Evolutionary conservation across 2,113 vertebrate genomes (phyloP).

Genomic region (Tychaedon coryphoeus): DNA sequence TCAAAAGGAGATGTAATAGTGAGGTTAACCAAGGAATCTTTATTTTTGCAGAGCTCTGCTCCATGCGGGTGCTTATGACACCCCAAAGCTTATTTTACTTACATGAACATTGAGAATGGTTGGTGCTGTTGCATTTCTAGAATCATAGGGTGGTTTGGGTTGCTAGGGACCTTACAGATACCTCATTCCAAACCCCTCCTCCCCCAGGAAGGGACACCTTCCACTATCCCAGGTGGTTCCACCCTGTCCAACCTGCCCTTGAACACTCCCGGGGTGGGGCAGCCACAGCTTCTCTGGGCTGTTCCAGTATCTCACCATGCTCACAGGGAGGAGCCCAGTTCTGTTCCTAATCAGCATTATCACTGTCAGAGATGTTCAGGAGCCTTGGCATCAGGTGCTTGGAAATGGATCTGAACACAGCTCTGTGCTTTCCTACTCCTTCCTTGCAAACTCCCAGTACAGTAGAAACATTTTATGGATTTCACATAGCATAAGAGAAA

Average conservation of each 20-base stretch:
- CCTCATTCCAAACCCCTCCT: neutral
- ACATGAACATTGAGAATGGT: accelerated
- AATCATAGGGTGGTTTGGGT: neutral
- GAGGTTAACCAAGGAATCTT: neutral
- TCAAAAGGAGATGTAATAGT: neutral
- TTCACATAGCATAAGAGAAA: neutral
- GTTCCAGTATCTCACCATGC: neutral
- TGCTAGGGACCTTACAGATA: neutral
- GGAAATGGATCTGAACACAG: neutral
- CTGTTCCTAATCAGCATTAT: neutral
- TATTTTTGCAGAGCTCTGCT: neutral
- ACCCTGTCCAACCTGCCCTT: neutral
- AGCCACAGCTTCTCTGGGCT: neutral
- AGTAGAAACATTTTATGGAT: neutral
- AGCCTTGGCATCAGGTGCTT: neutral
- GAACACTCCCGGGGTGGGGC: neutral
- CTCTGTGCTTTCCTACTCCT: neutral
- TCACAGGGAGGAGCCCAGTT: neutral
- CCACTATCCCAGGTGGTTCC: neutral
- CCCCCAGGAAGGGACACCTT: neutral
- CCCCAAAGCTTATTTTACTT: neutral
- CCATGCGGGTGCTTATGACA: accelerated
- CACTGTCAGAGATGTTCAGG: neutral
- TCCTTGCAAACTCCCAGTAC: neutral
- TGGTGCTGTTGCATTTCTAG: neutral